Evolutionary conservation across 2,797 vertebrate species (phyloP), one percentile per base, ranked within the genome.

Genomic region (Sebastes trivittatus): DNA sequence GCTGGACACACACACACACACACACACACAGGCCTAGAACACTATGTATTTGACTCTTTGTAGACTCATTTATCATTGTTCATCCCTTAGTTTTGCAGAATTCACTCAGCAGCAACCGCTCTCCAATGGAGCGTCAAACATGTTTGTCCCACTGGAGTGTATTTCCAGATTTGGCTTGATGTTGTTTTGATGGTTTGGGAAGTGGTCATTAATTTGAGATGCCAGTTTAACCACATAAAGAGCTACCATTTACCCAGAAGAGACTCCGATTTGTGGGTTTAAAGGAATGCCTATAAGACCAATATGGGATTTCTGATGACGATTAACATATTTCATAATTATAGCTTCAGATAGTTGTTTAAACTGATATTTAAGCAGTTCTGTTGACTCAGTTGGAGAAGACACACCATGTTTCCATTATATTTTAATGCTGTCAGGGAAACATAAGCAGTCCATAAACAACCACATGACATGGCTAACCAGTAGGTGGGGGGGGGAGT

Each of bases 151-250:
- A 61, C 81, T 78, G 7, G 7, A 71, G 66, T 79, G 29, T 87
- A 82, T 88, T 78, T 89, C 74, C 58, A 8, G 75, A 81, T 76
- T 55, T 69, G 67, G 77, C 70, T 76, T 78, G n/a, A 79, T 83
- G 81, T 74, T 77, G 80, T 82, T 88, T 89, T 85, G 60, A 82
- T 85, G 85, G 79, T 88, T 82, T 56, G 54, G 62, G 67, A 84
- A 75, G 82, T 67, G 77, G 81, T 87, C 63, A 80, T 90, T 91
- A 82, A 90, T 93, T 90, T 83, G 66, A 88, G 83, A 79, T 87
- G 75, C 74, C 68, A 81, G 69, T 81, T 73, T 54, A 74, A 85
- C 87, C 82, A 84, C 83, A 76, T 88, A n/a, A 86, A 89, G 69
- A 83, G 75, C 77, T 69, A 66, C 83, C 65, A 75, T 71, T 80